phyloP scores from a whole-genome alignment of 2,113 vertebrate genomes.

The Phodopus roborovskii region DNA sequence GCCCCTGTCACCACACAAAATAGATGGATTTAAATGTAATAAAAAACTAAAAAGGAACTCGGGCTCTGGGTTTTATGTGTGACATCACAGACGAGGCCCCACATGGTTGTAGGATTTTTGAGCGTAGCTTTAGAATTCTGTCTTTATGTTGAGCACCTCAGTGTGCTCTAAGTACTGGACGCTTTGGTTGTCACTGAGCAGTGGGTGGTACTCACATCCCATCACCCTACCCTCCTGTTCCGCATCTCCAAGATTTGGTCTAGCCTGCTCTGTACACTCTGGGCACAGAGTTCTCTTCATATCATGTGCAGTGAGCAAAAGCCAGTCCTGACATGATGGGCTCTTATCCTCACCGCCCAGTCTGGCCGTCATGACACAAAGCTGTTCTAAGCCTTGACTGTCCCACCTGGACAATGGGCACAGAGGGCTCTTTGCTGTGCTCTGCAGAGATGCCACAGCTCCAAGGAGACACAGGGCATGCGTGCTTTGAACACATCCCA shows the following conservation, averaged over 20 bases:
- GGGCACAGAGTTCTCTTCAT: neutral
- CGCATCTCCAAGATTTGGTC: neutral
- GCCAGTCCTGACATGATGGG: neutral
- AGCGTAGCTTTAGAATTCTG: neutral
- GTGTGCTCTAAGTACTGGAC: neutral
- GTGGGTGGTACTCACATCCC: neutral
- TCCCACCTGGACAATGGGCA: neutral
- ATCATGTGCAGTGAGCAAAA: neutral
- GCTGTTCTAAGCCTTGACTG: neutral
- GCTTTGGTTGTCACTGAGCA: accelerated
- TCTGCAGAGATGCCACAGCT: neutral
- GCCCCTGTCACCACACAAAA: neutral
- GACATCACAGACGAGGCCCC: neutral
- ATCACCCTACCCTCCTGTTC: neutral
- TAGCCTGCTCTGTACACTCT: no score
- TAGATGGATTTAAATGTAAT: neutral
- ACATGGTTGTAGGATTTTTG: neutral
- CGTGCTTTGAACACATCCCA: neutral
- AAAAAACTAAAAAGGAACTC: neutral
- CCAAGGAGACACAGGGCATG: accelerated
- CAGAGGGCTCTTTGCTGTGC: neutral
- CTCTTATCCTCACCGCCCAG: neutral
- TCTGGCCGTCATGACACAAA: neutral
- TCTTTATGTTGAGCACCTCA: neutral
- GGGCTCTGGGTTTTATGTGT: neutral